These are phyloP conservation scores for Spodoptera litura DNA, from an alignment of 1,140 invertebrate genomes.

Conservation along the genomic window DNA sequence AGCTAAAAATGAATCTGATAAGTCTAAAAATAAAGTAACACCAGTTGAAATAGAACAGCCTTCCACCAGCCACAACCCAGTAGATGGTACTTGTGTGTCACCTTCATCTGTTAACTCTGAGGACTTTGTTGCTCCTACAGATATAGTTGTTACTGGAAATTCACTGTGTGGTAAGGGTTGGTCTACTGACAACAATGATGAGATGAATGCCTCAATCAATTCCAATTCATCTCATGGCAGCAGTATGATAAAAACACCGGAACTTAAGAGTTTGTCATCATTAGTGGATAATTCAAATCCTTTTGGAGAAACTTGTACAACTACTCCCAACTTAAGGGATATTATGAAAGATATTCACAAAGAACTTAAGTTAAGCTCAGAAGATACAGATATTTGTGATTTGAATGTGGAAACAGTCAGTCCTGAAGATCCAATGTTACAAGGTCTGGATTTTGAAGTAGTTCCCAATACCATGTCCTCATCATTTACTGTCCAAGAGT, in stretches of 20 bases:
- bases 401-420: conserved; percentile 61
- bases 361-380: conserved; percentile 79
- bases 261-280: conserved; percentile 83
- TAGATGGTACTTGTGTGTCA: conserved; percentile 59
- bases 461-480: conserved; percentile 81
- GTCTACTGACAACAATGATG: conserved; percentile 88
- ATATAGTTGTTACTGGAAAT: conserved; percentile 87
- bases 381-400: conserved; percentile 69
- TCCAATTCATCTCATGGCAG: conserved; percentile 83
- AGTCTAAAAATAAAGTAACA: conserved; percentile 33
- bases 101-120: conserved; percentile 71
- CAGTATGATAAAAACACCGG: conserved; percentile 82
- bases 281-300: conserved; percentile 85
- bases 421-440: conserved; percentile 80
- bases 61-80: conserved; percentile 65
- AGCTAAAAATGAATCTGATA: conserved; percentile 16
- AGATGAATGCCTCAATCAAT: conserved; percentile 75
- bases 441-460: conserved; percentile 87
- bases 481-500: conserved; percentile 85
- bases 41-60: conserved; percentile 62
- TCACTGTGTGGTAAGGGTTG: conserved; percentile 89
- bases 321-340: conserved; percentile 88
- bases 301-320: conserved; percentile 82
- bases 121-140: conserved; percentile 68
- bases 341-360: conserved; percentile 86